Evolutionary conservation across 2,113 vertebrate genomes (phyloP).

Genomic region (Otolemur garnettii): DNA sequence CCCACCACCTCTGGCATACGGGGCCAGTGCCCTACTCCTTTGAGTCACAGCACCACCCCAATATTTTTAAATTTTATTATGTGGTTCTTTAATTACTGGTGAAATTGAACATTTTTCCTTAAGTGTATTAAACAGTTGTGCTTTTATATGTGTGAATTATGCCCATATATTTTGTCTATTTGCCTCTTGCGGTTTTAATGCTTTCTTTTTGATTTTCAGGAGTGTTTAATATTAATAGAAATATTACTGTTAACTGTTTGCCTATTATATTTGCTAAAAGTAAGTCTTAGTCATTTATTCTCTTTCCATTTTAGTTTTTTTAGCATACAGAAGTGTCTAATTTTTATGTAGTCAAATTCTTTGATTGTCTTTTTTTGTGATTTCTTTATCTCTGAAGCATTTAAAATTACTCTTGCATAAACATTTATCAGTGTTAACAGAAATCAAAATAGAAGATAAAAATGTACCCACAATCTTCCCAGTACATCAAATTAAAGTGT

Average conservation of each 20-base stretch:
- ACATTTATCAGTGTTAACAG: conserved; percentile 74
- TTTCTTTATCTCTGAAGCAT: conserved; percentile 77
- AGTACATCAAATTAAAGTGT: conserved; percentile 35
- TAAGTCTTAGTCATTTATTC: neutral
- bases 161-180: neutral
- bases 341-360: conserved; percentile 65
- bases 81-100: neutral
- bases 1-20: too few species aligned
- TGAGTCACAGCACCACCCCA: neutral
- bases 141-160: neutral
- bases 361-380: conserved; percentile 75
- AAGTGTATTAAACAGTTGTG: neutral
- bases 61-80: neutral
- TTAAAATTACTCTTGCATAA: conserved; percentile 75
- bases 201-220: neutral
- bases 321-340: conserved; percentile 55
- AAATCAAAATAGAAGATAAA: conserved; percentile 70
- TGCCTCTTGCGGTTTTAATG: neutral
- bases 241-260: neutral
- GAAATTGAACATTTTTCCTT: neutral
- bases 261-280: neutral
- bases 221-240: neutral
- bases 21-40: too few species aligned
- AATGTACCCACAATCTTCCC: conserved; percentile 45
- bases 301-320: conserved; percentile 21